Evolutionary conservation across 2,113 vertebrate genomes (phyloP), one percentile per base, ranked within the genome.

Genomic region (Gorsachius goisagi): DNA sequence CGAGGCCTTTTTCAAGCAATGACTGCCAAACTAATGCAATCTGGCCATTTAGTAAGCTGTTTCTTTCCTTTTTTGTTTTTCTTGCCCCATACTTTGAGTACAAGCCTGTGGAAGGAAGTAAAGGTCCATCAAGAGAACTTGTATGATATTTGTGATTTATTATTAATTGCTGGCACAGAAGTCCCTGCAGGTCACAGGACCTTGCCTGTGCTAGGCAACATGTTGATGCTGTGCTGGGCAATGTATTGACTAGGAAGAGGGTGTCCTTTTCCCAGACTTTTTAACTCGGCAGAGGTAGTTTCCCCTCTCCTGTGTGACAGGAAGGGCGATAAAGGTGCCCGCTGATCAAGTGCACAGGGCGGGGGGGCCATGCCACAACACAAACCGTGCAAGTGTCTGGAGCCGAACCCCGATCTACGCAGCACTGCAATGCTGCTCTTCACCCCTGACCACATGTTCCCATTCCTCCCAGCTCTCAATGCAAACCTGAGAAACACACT

Each of bases 121-220:
- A 97, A 67, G 93, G 45, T 95, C 92, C 93, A 93, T 96, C 95
- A 97, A 97, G 76, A 92, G 95, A 96, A 63, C 60, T 91, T 90
- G 37, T 60, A 81, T 72, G 71, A 85, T 95, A 94, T 89, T 94
- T 86, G 66, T 96, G 93, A 91, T 85, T 96, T 97, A 97, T 95
- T 90, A 96, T 93, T 95, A 93, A 85, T 85, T 84, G 72, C 90
- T 91, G 93, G 95, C 91, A 96, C 47, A 15, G 63, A 71, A 83
- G 37, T 74, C 63, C 72, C 90, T 66, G 72, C 75, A 55, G 82
- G 88, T 84, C 84, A 85, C 79, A 74, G 72, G 68, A 45, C 69
- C 44, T 74, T 94, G 93, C 58, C 78, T 52, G 66, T 78, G 87
- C 73, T 68, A 86, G 81, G 90, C 89, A 93, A 66, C 0, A 1